phyloP scores from a whole-genome alignment of 2,113 vertebrate genomes.

The Istiophorus platypterus region DNA sequence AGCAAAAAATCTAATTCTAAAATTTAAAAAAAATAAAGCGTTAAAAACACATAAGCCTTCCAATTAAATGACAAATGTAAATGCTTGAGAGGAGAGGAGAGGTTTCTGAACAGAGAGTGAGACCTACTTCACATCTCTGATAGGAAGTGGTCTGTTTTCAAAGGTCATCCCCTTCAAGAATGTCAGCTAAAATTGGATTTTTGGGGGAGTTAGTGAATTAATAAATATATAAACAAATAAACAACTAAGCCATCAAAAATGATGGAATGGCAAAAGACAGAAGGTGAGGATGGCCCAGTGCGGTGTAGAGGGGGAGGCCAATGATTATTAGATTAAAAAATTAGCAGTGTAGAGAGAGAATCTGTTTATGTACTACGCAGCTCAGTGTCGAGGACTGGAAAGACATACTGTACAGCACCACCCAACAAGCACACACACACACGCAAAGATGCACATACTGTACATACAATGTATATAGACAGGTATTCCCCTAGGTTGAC shows the following conservation, averaged over 20 bases:
- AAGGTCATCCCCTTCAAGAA: conserved; percentile 94
- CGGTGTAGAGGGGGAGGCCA: conserved; percentile 20
- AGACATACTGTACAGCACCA: background rate
- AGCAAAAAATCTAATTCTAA: background rate
- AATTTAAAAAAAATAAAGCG: too few species aligned
- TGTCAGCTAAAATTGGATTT: conserved; percentile 93
- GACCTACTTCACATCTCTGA: conserved; percentile 64
- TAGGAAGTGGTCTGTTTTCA: conserved; percentile 87
- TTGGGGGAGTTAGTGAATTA: conserved; percentile 84
- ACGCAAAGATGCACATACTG: background rate
- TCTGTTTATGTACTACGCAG: conserved; percentile 55
- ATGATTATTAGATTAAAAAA: conserved; percentile 71
- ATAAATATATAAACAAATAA: conserved; percentile 90
- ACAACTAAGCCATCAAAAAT: conserved; percentile 84
- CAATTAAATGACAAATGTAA: conserved; percentile 9
- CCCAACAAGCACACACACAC: conserved; percentile 6
- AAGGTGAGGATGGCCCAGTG: conserved; percentile 61
- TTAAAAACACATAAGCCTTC: conserved; percentile 1
- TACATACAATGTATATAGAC: background rate
- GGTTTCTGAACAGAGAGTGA: conserved; percentile 53
- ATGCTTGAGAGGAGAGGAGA: conserved; percentile 14
- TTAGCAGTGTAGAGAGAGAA: conserved; percentile 58
- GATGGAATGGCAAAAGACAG: conserved; percentile 64
- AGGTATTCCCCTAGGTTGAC: background rate
- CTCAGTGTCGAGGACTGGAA: conserved; percentile 36